These are phyloP conservation scores for Sparidentex hasta DNA, from an alignment of 2,797 vertebrate genomes.

Conservation along the genomic window DNA sequence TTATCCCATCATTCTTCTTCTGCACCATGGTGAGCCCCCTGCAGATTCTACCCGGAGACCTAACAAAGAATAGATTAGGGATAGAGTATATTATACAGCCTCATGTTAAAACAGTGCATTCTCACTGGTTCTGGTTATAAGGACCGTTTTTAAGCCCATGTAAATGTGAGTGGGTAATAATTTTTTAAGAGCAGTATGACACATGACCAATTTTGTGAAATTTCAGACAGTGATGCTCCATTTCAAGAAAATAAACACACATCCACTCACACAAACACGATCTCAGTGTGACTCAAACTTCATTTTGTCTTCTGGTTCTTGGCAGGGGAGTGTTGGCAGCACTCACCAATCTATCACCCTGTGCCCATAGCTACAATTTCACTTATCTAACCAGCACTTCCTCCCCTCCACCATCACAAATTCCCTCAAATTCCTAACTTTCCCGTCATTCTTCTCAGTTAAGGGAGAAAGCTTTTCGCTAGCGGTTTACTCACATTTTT, in stretches of 20 bases:
- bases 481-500: background rate
- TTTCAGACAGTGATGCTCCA: slow-evolving; percentile 12
- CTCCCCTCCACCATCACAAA: slow-evolving; percentile 26
- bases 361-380: slow-evolving; percentile 70
- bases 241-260: slow-evolving; percentile 45
- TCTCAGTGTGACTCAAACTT: slow-evolving; percentile 32
- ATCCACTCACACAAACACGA: slow-evolving; percentile 8
- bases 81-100: background rate
- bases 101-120: slow-evolving; percentile 27
- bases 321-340: slow-evolving; percentile 41
- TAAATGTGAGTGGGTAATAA: slow-evolving; percentile 8
- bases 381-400: slow-evolving; percentile 45
- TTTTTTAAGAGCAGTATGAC: slow-evolving; percentile 16
- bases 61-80: slow-evolving; percentile 36
- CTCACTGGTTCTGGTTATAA: slow-evolving; percentile 1
- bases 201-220: slow-evolving; percentile 20
- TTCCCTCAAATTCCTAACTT: slow-evolving; percentile 28
- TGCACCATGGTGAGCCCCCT: slow-evolving; percentile 67
- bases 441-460: slow-evolving; percentile 39
- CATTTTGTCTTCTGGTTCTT: slow-evolving; percentile 43
- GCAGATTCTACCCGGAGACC: slow-evolving; percentile 43
- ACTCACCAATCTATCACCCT: slow-evolving; percentile 58
- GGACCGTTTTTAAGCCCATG: slow-evolving; percentile 13
- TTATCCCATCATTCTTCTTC: slow-evolving; percentile 55
- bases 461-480: slow-evolving; percentile 29